Evolutionary conservation across 2,113 vertebrate species (phyloP), one percentile per base, ranked within the genome.

Genomic region (Microtus montanus): DNA sequence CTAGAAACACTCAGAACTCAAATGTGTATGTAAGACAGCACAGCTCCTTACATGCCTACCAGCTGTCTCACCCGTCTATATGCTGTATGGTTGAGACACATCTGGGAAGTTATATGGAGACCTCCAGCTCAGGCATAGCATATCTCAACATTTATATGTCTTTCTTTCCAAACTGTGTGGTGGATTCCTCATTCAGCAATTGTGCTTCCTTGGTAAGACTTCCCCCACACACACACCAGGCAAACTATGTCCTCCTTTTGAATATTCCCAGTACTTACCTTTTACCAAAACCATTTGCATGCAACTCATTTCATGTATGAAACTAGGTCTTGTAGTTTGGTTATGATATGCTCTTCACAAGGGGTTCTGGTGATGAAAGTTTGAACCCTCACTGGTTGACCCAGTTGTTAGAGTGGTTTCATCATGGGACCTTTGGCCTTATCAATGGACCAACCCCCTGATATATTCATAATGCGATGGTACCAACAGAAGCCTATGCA

Each of bases 141-240:
- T 58, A 3, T 1, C 26, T 54, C 1, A 24, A 2, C 66, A 4
- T 44, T 12, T 64, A 14, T 30, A 70, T 15, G 26, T 0, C 24
- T 91, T 87, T 71, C 47, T 30, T 15, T 0, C 13, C 87, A 70
- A 14, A 4, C 12, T 87, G 5, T n/a, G 70, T 73, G n/a, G 44
- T n/a, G 28, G 47, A 83, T 3, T 68, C 17, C 10, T 74, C 77
- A 66, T 73, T 41, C 30, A 83, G 75, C 17, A 86, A 33, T 30
- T 3, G 4, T 14, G 13, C 11, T 70, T 90, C 28, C 49, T 77
- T 47, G 74, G 66, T 87, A 47, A 94, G 88, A 47, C 52, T 54
- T 68, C 14, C 47, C 47, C 61, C 44, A 44, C 28, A 47, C 8
- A 61, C 5, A 0, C 3, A 85, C 22, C 41, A 80, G n/a, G 11